Percentiles rank a stretch among this genome's conserved stretches.
Evolutionary conservation across 2,113 vertebrate genomes (phyloP).

Genomic region (Pterophyllum scalare): DNA sequence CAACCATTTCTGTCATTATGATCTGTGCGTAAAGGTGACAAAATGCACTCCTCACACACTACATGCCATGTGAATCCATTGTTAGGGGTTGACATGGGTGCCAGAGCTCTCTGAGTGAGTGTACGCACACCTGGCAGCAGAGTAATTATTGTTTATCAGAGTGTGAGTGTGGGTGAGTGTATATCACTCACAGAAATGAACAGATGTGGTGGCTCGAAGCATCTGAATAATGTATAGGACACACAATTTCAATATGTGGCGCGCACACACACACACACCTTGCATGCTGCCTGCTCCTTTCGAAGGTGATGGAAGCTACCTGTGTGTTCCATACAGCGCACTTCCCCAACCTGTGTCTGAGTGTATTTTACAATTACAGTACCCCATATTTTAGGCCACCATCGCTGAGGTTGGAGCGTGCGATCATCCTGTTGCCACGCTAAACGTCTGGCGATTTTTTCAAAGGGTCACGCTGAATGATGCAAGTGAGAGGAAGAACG

Average conservation of each 20-base stretch:
- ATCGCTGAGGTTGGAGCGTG: neutral
- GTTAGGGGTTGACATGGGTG: constrained; percentile 24
- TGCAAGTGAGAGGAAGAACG: neutral
- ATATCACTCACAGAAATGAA: constrained; percentile 28
- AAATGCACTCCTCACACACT: neutral
- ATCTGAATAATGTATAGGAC: constrained; percentile 59
- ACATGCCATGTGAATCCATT: constrained; percentile 23
- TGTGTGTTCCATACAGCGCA: neutral
- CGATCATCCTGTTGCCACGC: neutral
- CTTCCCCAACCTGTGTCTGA: neutral
- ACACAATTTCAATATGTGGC: constrained; percentile 1
- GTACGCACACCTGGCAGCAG: constrained; percentile 33
- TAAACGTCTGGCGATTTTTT: neutral
- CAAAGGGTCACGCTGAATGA: constrained; percentile 11
- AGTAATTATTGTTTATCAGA: constrained; percentile 49
- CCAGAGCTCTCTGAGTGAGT: constrained; percentile 1
- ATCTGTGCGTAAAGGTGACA: constrained; percentile 18
- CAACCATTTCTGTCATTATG: neutral
- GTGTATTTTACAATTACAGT: neutral
- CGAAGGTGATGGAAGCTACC: constrained; percentile 33
- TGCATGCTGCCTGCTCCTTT: neutral
- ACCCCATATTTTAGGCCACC: neutral
- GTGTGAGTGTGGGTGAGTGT: neutral
- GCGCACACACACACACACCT: neutral
- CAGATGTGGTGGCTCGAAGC: constrained; percentile 53